Conservation (phyloP, 2,113 vertebrate genomes). For the Limanda limanda region DNA sequence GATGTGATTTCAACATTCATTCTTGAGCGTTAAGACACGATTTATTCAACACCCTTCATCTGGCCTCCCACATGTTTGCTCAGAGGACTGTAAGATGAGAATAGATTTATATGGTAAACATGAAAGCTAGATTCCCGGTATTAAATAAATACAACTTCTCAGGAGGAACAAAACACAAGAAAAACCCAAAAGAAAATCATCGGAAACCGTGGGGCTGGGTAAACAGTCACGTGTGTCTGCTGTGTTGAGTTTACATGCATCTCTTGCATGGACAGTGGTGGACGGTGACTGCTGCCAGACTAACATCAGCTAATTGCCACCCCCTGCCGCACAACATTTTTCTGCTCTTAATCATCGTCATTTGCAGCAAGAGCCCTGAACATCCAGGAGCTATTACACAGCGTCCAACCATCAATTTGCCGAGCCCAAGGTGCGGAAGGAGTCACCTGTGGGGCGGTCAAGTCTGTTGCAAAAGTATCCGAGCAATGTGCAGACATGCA, state of each 20-base stretch:
- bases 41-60: constrained; percentile 45
- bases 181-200: constrained; percentile 62
- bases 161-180: constrained; percentile 75
- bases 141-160: constrained; percentile 90
- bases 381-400: constrained; percentile 37
- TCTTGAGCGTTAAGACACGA: constrained; percentile 55
- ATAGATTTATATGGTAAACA: constrained; percentile 61
- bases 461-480: constrained; percentile 38
- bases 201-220: constrained; percentile 36
- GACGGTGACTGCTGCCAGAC: constrained; percentile 39
- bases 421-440: not conserved
- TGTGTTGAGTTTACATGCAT: constrained; percentile 64
- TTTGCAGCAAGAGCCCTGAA: constrained; percentile 32
- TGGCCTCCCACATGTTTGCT: constrained; percentile 36
- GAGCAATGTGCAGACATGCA: constrained; percentile 39
- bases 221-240: constrained; percentile 28
- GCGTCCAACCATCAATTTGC: constrained; percentile 44
- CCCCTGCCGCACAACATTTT: constrained; percentile 16
- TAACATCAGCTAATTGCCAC: constrained; percentile 25
- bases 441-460: constrained; percentile 13
- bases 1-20: constrained; percentile 81
- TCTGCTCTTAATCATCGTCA: constrained; percentile 44
- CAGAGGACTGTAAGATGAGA: constrained; percentile 50
- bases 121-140: constrained; percentile 87
- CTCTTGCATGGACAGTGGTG: constrained; percentile 38